Evolutionary conservation across 2,797 vertebrate genomes (phyloP), one percentile per base, ranked within the genome.

Genomic region (Eleutherodactylus coqui): DNA sequence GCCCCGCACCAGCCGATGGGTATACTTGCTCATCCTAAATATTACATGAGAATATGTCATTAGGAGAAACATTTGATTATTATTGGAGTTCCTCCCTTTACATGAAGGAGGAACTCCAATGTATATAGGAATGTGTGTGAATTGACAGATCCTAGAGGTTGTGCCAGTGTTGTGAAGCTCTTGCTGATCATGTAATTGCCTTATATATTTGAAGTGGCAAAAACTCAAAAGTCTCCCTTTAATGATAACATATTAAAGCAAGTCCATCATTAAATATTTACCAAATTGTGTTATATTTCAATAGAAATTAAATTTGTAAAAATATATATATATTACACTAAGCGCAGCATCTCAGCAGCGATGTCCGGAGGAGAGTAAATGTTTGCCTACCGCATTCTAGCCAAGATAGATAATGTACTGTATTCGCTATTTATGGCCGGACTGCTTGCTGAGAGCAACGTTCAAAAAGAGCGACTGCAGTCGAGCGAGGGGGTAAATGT

Each of bases 331-430:
- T 38, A n/a, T 41, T 55, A 43, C 8, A 0, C 16, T 7, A 24
- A 78, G 32, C 34, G 16, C 60, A 69, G n/a, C 27, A 55, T 69
- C 36, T 55, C 64, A 38, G 24, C 64, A 51, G 29, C 21, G 17
- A 16, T 41, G 79, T 72, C 4, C 45, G 9, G 67, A 38, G 36
- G 2, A 82, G 24, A 38, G 47, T 64, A 82, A 82, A 82, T 72
- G 67, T 72, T 82, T 72, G 27, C 41, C 78, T 13, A 82, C 47
- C 67, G 43, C 19, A 55, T 73, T 41, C 3, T 70, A 38, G 47
- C 80, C 80, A 41, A n/a, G 49, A 51, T 38, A 53, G 62, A 62
- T 53, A 7, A 58, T 19, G 19, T 58, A 36, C 41, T 60, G 14
- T n/a, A 5, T 64, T 49, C n/a, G 34, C 16, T 17, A 69, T 81